phyloP scores from a whole-genome alignment of 2,888 invertebrate species.

The Chloromyia formosa region DNA sequence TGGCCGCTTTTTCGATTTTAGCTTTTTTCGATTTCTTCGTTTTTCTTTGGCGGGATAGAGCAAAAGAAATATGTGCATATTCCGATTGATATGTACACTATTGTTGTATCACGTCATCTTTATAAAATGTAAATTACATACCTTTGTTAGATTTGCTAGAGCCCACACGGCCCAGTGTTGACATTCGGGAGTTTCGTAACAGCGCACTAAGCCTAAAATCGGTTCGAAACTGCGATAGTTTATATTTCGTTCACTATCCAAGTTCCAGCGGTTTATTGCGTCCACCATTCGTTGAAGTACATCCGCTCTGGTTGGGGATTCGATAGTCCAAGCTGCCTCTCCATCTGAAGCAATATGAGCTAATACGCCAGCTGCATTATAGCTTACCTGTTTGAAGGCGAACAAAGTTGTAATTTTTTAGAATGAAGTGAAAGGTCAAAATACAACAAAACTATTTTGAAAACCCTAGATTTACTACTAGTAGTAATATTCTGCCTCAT shows the following conservation, averaged over 20 bases:
- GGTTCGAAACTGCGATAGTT: conserved; percentile 97
- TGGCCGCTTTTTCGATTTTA: no score
- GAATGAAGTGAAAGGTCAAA: no score
- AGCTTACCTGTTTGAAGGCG: conserved; percentile 73
- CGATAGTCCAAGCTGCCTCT: conserved; percentile 80
- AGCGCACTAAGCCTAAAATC: conserved; percentile 82
- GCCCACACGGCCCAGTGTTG: conserved; percentile 99
- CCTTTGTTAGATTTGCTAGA: conserved; percentile 89
- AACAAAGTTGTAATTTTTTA: no score
- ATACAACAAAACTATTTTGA: no score
- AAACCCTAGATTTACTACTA: no score
- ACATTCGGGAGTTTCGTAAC: conserved; percentile 88
- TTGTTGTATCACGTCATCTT: no score
- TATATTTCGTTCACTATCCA: conserved; percentile 88
- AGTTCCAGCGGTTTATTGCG: conserved; percentile 89
- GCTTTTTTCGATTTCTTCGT: no score
- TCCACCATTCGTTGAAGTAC: conserved; percentile 80
- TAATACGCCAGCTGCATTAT: conserved; percentile 94
- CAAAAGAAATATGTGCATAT: no score
- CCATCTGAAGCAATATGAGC: conserved; percentile 97
- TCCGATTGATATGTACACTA: no score
- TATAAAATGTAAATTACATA: conserved; percentile 50
- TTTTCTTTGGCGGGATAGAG: no score
- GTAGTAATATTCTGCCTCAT: no score
- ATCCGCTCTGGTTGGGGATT: conserved; percentile 73